Evolutionary conservation across 1,140 invertebrate species (phyloP), one percentile per base, ranked within the genome.

Genomic region (Drosophila saltans): DNA sequence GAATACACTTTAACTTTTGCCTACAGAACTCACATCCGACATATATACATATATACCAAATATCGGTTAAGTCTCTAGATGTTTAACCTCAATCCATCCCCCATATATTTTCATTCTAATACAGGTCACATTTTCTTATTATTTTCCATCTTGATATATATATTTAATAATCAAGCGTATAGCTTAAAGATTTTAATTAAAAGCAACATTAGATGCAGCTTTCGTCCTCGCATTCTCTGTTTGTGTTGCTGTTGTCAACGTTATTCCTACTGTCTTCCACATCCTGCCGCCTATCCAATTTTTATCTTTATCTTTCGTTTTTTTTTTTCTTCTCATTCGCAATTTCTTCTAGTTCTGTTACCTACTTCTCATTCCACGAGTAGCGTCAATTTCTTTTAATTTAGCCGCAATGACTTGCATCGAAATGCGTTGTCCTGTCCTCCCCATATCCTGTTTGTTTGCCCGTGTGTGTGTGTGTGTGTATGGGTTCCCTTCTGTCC

Each of bases 131-230:
- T 52, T 52, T 52, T 26, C 8, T 4, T 26, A 8, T 10, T 26
- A 26, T 52, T 52, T 26, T 52, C 45, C 45, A 52, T 52, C 45
- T 52, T 52, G 10, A 52, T 86, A 80, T 80, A 52, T 86, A 80
- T 80, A 83, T 88, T 88, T 88, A 82, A 88, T 88, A 86, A 88
- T 88, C 73, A 80, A 77, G 30, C 28, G 70, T 66, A 70, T 66
- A 78, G 83, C 83, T 88, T 75, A 80, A 68, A 71, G 66, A 75
- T 77, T 83, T 86, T 86, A 82, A 86, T 86, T 86, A 89, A 82
- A 78, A 76, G 61, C 82, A 72, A 69, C 72, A 71, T 60, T 66
- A 70, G 66, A 65, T 55, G 33, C 30, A 43, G 60, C 33, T 8
- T 26, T 41, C 59, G 63, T 64, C 16, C 16, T 62, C 28, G 40